A percentile compares a stretch with the other conserved stretches of the same genome.
These are phyloP conservation scores for Boulengeromyrus knoepffleri DNA, from an alignment of 2,113 vertebrate species.

Conservation along the genomic window DNA sequence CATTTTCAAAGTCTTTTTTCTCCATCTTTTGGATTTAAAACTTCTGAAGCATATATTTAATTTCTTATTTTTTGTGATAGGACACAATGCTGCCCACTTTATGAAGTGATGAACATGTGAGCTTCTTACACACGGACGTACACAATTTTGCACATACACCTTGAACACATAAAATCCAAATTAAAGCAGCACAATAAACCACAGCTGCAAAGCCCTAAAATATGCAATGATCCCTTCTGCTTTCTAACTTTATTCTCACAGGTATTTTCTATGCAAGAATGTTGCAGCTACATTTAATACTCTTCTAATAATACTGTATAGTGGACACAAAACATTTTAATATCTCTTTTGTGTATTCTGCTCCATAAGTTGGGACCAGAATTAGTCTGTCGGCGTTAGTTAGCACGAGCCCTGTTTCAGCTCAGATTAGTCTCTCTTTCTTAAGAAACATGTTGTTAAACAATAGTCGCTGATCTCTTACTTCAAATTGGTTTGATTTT, in stretches of 20 bases:
- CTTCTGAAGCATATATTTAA: not conserved
- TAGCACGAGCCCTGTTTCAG: not conserved
- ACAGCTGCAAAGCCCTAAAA: not conserved
- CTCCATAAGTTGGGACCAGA: not conserved
- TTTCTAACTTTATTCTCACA: not conserved
- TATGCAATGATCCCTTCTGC: not conserved
- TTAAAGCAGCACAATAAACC: not conserved
- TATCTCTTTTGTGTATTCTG: not conserved
- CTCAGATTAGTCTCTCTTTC: not conserved
- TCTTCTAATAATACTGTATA: not conserved
- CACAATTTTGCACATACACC: not conserved
- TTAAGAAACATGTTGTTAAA: not conserved
- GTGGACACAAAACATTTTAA: not conserved
- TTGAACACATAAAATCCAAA: not conserved
- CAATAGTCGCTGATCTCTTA: not conserved
- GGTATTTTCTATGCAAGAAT: not conserved
- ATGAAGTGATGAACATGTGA: not conserved
- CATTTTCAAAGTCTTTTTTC: not conserved
- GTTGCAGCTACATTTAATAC: not conserved
- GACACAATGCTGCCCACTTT: not conserved
- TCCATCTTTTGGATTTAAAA: not conserved
- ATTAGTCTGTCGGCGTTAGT: not conserved
- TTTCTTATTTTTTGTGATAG: not conserved
- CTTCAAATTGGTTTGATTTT: not conserved
- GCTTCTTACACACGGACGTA: not conserved